A percentile compares a stretch with the other conserved stretches of the same genome.
phyloP scores from a whole-genome alignment of 2,113 vertebrate genomes.

The Siphamia tubifer region DNA sequence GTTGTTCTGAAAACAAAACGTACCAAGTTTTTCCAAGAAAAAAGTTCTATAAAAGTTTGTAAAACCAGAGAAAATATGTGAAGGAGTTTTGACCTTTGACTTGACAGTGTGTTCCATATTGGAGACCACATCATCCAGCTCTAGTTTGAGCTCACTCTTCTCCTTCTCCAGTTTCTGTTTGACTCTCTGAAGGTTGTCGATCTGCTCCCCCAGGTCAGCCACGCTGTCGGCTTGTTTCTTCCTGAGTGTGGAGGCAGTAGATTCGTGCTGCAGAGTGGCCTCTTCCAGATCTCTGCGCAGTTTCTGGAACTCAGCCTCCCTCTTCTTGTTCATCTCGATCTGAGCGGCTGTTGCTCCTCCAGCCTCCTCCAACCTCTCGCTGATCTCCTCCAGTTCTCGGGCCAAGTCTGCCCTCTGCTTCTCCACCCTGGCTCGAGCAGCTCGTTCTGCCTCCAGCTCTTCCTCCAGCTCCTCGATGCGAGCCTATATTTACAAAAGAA shows the following conservation, averaged over 20 bases:
- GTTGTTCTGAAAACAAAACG: constrained; percentile 69
- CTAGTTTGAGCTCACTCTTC: constrained; percentile 72
- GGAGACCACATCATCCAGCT: constrained; percentile 72
- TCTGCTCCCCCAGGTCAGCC: constrained; percentile 78
- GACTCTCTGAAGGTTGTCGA: constrained; percentile 76
- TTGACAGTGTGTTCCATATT: constrained; percentile 82
- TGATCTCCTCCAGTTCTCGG: constrained; percentile 82
- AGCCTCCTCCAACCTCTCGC: constrained; percentile 81
- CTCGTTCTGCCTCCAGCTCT: constrained; percentile 78
- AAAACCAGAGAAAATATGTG: not conserved
- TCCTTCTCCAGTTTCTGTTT: constrained; percentile 78
- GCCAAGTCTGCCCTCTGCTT: constrained; percentile 80
- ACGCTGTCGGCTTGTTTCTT: constrained; percentile 81
- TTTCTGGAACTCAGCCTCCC: constrained; percentile 79
- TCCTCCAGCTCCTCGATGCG: constrained; percentile 73
- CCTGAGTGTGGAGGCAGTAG: constrained; percentile 75
- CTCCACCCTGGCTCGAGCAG: constrained; percentile 80
- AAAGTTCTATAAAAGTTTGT: not conserved
- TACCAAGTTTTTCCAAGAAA: not conserved
- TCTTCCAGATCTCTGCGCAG: constrained; percentile 82
- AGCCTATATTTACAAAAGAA: not conserved
- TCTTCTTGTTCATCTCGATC: constrained; percentile 83
- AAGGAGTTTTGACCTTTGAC: constrained; percentile 69
- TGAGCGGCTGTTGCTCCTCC: constrained; percentile 79
- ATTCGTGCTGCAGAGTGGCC: constrained; percentile 80